phyloP scores from a whole-genome alignment of 2,888 invertebrate species.

The Lamproptera curius region DNA sequence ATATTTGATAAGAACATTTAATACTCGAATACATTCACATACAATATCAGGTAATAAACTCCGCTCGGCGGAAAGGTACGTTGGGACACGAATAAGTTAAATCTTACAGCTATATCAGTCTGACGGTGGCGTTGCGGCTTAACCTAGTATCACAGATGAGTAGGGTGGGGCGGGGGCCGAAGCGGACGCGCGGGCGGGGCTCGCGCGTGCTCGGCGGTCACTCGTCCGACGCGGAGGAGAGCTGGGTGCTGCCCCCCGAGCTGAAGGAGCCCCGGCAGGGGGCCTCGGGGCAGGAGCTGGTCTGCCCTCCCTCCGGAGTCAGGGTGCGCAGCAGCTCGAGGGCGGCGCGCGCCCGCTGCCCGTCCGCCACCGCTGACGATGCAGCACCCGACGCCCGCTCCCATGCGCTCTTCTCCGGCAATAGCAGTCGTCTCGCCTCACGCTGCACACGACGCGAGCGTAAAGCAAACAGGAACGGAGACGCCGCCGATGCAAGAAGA shows the following conservation, averaged over 20 bases:
- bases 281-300: constrained; percentile 36
- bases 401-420: constrained; percentile 70
- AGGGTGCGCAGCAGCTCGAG: constrained; percentile 62
- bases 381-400: constrained; percentile 75
- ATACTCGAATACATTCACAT: constrained; percentile 41
- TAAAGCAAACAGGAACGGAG: constrained; percentile 88
- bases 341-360: constrained; percentile 65
- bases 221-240: constrained; percentile 80
- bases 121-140: constrained; percentile 73
- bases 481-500: constrained; percentile 81
- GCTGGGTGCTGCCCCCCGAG: constrained; percentile 80
- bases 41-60: constrained; percentile 66
- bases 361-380: constrained; percentile 72
- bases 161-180: constrained; percentile 72
- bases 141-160: constrained; percentile 77
- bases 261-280: constrained; percentile 81
- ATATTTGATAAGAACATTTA: constrained; percentile 63
- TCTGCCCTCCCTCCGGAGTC: constrained; percentile 52
- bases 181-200: constrained; percentile 50
- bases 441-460: constrained; percentile 82
- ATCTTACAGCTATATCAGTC: constrained; percentile 73
- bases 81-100: constrained; percentile 71
- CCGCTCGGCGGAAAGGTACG: constrained; percentile 77
- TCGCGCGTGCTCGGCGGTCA: constrained; percentile 48
- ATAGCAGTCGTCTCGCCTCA: constrained; percentile 58